Percentiles rank a stretch among this genome's conserved stretches.
Conservation (phyloP, 2,888 invertebrate species). For the Lasioglossum calceatum region DNA sequence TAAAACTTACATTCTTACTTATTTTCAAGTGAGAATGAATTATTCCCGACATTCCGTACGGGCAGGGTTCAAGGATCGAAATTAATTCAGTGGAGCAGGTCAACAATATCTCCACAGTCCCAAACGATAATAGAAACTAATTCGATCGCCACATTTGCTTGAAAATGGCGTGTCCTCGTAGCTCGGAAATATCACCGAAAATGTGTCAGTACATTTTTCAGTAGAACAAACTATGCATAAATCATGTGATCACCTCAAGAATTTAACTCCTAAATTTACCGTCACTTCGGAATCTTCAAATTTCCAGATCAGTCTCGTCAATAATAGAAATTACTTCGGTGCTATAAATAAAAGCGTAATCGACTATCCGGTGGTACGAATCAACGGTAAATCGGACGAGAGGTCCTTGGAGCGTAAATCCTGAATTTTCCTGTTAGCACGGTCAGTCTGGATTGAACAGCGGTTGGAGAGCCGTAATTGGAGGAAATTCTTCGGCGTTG, state of each 20-base stretch:
- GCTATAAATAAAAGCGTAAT: neutral
- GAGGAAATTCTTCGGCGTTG: neutral
- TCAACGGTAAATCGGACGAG: neutral
- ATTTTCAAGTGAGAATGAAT: neutral
- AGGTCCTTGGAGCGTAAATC: neutral
- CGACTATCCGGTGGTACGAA: neutral
- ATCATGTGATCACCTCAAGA: no score
- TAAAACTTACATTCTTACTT: neutral
- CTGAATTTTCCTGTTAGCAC: neutral
- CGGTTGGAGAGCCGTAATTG: neutral
- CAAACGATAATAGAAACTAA: neutral
- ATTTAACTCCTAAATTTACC: no score
- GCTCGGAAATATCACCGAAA: neutral
- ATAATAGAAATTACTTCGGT: neutral
- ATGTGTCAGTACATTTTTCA: neutral
- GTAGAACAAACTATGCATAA: no score
- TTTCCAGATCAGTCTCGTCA: neutral
- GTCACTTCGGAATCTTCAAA: neutral
- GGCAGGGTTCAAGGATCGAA: neutral
- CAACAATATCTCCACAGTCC: neutral
- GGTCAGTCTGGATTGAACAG: neutral
- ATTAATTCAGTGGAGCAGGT: neutral
- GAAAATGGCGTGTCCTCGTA: no score
- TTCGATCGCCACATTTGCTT: neutral
- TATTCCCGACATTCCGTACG: neutral